Conservation (phyloP, 2,888 invertebrate genomes). For the Suillia variegata region DNA sequence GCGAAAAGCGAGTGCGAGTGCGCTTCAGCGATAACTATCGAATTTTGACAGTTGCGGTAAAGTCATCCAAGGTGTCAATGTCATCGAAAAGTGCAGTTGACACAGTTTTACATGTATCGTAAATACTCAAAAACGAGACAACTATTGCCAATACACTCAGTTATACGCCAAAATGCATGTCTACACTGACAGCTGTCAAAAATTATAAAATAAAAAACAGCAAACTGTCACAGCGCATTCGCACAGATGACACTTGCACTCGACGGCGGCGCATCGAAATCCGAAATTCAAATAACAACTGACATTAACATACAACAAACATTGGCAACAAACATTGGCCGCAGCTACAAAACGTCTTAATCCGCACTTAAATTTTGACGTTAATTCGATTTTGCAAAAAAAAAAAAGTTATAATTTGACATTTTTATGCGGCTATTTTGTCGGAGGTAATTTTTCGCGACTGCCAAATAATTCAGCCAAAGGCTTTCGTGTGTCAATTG, state of each 20-base stretch:
- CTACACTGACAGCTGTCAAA: background rate
- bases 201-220: background rate
- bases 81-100: conserved; percentile 2
- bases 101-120: background rate
- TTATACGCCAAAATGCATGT: background rate
- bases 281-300: no score
- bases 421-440: no score
- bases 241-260: no score
- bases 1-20: no score
- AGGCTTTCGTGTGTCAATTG: conserved; percentile 45
- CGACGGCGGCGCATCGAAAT: no score
- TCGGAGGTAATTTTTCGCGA: conserved; percentile 41
- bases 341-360: conserved; percentile 31
- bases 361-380: conserved; percentile 36
- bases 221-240: background rate
- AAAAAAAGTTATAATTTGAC: no score
- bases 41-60: conserved; percentile 16
- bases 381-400: conserved; percentile 37
- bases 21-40: no score
- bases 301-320: no score
- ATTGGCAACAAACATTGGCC: no score
- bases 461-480: conserved; percentile 46
- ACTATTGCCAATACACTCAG: no score
- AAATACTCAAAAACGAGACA: no score
- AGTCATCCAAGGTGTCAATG: conserved; percentile 15